Base-by-base conservation (phyloP, 2,888 invertebrate species). In the Yponomeuta cagnagella region DNA sequence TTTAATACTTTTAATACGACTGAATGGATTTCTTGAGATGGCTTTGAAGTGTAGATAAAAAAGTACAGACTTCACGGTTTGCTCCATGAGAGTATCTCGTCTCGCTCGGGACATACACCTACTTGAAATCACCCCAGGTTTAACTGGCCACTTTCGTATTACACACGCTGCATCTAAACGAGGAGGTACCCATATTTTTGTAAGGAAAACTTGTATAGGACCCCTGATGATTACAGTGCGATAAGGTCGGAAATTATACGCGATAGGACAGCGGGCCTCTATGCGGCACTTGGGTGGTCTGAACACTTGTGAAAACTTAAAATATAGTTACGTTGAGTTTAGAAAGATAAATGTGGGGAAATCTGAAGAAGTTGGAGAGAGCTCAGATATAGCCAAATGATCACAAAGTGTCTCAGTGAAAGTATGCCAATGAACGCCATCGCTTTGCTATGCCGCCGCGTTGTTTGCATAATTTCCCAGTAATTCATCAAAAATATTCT, bases 401-500 rank as follows among this genome's bases (percentile, higher is more conserved):
- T 82, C 85, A 82, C 82, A 85, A 87, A 86, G 85, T 87, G 88
- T 90, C 90, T 88, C 86, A 85, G 90, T 86, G 90, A 90, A 90
- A 91, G 90, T 90, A 86, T 87, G 86, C 83, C 88, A 86, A 86
- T 23, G 68, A 52, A 63, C 68, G 64, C 48, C 15, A 58, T 58
- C 23, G 63, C 64, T 63, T 82, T 76, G 74, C 69, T 72, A 70
- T 70, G 75, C 73, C 74, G 74, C 23, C 77, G 74, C 77, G 81
- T 79, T 79, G 80, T 86, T 87, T 82, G 87, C 85, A 87, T 87
- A 88, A 86, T 87, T 87, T 85, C 83, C 70, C 83, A 79, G 81
- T 85, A 86, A 85, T 87, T 83, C 85, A 84, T 87, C 84, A 84
- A 78, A 80, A 81, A 81, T 80, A 80, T 79, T 75, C 78, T 80